Percentiles rank a stretch among this genome's conserved stretches.
Conservation (phyloP, 64 coral and sea anemone genomes). For the Pachyseris speciosa region DNA sequence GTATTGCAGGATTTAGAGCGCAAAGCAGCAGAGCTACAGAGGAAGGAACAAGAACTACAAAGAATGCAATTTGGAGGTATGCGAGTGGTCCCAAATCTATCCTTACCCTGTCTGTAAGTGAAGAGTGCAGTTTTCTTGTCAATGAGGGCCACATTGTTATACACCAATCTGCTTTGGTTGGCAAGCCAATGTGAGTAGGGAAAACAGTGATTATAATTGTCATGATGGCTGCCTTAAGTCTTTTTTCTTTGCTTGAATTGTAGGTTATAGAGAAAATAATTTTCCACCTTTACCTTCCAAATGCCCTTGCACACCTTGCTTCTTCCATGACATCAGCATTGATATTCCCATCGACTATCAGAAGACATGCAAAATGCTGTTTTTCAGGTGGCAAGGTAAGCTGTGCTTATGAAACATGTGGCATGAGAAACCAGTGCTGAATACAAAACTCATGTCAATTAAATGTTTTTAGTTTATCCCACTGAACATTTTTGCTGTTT, state of each 20-base stretch:
- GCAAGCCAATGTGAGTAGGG: too few relatives aligned
- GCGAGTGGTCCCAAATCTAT: too few relatives aligned
- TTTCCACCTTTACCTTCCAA: slow-evolving; percentile 84
- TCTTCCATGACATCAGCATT: slow-evolving; percentile 92
- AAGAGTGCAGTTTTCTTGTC: too few relatives aligned
- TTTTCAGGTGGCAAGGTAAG: slow-evolving; percentile 93
- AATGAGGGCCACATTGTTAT: too few relatives aligned
- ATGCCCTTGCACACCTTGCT: slow-evolving; percentile 90
- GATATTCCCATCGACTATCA: slow-evolving; percentile 94
- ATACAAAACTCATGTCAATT: too few relatives aligned
- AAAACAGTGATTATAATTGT: too few relatives aligned
- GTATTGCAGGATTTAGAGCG: slow-evolving; percentile 86
- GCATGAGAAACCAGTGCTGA: too few relatives aligned
- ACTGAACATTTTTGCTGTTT: too few relatives aligned
- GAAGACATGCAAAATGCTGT: slow-evolving; percentile 75
- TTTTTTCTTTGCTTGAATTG: not conserved
- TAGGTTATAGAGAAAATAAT: slow-evolving; percentile 98
- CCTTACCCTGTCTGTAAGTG: too few relatives aligned
- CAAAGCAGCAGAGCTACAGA: slow-evolving; percentile 95
- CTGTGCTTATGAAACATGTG: too few relatives aligned
- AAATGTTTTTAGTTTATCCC: too few relatives aligned
- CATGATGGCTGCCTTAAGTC: not conserved
- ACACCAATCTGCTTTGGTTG: too few relatives aligned
- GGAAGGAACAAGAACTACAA: slow-evolving; percentile 94
- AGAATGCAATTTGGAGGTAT: slow-evolving; percentile 94